phyloP scores from a whole-genome alignment of 2,888 invertebrate species.

The Coenonympha arcania region DNA sequence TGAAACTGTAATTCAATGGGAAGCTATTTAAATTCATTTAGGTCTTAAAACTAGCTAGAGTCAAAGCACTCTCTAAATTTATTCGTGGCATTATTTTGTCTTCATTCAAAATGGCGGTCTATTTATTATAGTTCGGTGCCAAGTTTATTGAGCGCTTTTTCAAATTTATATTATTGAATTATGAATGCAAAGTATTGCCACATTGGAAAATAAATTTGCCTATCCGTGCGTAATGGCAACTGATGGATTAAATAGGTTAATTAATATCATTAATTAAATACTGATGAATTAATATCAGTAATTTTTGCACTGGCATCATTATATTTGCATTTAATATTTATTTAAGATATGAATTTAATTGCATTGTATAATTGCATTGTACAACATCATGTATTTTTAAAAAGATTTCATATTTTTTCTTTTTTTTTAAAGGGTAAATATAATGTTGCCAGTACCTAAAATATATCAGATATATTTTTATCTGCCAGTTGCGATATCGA shows the following conservation, averaged over 20 bases:
- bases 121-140: slow-evolving; percentile 16
- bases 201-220: slow-evolving; percentile 10
- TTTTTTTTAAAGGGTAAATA: neutral
- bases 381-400: neutral
- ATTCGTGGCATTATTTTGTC: slow-evolving; percentile 26
- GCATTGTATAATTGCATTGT: neutral
- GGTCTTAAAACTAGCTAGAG: slow-evolving; percentile 24
- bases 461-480: slow-evolving; percentile 13
- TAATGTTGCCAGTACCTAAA: slow-evolving; percentile 5
- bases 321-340: neutral
- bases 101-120: slow-evolving; percentile 15
- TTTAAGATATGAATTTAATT: neutral
- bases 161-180: slow-evolving; percentile 8
- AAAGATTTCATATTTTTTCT: neutral
- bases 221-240: slow-evolving; percentile 11
- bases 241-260: slow-evolving; percentile 19
- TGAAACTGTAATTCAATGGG: slow-evolving; percentile 26
- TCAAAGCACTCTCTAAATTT: slow-evolving; percentile 22
- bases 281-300: slow-evolving; percentile 1
- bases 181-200: slow-evolving; percentile 24
- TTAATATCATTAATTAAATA: neutral
- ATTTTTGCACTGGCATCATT: neutral
- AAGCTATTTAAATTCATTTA: slow-evolving; percentile 18
- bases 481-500: slow-evolving; percentile 33
- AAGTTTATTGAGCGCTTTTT: slow-evolving; percentile 19